Evolutionary conservation across 2,113 vertebrate species (phyloP), one percentile per base, ranked within the genome.

Genomic region (Bubo blakistoni): DNA sequence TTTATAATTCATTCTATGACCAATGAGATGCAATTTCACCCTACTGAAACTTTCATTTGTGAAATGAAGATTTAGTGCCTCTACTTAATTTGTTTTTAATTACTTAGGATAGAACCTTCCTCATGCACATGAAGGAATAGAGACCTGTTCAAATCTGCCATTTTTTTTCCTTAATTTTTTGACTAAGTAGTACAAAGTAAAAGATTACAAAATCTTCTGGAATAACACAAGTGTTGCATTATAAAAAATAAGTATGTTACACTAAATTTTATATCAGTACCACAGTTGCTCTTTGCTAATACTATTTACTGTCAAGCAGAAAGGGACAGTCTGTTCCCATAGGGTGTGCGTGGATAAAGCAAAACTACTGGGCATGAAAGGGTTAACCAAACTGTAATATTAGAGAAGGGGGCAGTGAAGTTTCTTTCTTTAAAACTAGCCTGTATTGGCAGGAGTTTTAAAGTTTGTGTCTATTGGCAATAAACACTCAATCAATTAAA

Each of bases 1-100:
- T 97, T 93, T 96, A 90, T 96, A 97, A 94, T 94, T 96, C 88
- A 94, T 96, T 95, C 88, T 71, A 90, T 90, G 93, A 95, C 96
- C 96, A 93, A 71, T 24, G 46, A 92, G 51, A 94, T 81, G 66
- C 70, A 91, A 80, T 81, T 95, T 92, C 72, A 44, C 47, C 70
- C 66, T 94, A 54, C 70, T 73, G 78, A 94, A 92, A 73, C 74
- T 54, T 95, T 87, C 83, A 89, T 49, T 87, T 92, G 91, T 40
- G 21, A 89, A 78, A 77, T 40, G 82, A 78, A 82, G 73, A 80
- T 89, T 89, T 94, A 89, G 27, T 80, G 81, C 86, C 49, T 80
- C 71, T 55, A 62, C 66, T 92, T 89, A 78, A 93, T 92, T 91
- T 92, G 81, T 16, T 76, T 95, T 94, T 94, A 89, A 92, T 92